Evolutionary conservation across 2,797 vertebrate species (phyloP).

Genomic region (Lithobates pipiens): DNA sequence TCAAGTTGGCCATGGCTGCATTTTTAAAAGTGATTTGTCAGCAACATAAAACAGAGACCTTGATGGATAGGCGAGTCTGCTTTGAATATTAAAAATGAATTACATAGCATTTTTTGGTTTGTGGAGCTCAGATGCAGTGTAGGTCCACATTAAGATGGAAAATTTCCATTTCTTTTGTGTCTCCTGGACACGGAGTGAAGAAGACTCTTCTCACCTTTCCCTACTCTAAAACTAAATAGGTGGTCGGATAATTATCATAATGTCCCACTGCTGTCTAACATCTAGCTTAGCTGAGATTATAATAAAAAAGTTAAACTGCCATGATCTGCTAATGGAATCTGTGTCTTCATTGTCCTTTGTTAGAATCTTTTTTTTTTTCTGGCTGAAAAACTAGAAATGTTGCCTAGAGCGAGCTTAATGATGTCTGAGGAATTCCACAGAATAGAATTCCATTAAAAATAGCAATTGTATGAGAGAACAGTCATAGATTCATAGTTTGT

Average conservation of each 20-base stretch:
- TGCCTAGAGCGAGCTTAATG: background rate
- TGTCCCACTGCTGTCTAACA: background rate
- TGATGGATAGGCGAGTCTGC: no score
- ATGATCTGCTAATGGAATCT: background rate
- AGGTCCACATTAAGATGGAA: no score
- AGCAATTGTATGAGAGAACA: background rate
- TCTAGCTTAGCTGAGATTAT: background rate
- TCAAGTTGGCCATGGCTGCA: no score
- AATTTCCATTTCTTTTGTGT: no score
- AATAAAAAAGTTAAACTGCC: background rate
- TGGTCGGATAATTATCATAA: background rate
- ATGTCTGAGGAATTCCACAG: background rate
- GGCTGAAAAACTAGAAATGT: conserved; percentile 15
- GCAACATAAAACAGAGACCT: no score
- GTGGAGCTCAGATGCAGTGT: no score
- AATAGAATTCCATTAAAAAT: background rate
- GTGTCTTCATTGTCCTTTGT: conserved; percentile 17
- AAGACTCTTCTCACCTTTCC: no score
- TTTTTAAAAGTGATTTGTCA: no score
- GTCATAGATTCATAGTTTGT: background rate
- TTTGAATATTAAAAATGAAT: no score
- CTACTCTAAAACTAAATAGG: no score
- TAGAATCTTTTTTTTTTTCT: conserved; percentile 6
- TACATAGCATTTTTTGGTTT: no score
- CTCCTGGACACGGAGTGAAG: no score